Base-by-base conservation (phyloP, 2,888 invertebrate species). In the Chrysolina haemoptera region DNA sequence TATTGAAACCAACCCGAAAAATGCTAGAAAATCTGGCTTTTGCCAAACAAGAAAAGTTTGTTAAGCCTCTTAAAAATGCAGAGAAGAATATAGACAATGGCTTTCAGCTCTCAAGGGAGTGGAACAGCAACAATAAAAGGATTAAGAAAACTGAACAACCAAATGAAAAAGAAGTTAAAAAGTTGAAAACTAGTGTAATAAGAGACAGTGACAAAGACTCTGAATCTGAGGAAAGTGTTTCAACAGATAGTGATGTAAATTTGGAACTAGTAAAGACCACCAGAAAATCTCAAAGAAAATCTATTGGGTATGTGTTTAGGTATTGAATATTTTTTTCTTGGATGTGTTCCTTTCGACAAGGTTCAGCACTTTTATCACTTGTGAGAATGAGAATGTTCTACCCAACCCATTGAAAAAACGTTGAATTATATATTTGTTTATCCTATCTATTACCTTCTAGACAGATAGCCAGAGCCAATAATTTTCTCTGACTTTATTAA, bases 1-100 rank as follows among this genome's bases (percentile, higher is more conserved):
- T 92, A 70, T 90, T 93, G 68, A 93, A 93, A 84, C 92, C 93
- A 9, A 93, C 93, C 3, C 90, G 91, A 9, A 93, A 93, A 85
- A 90, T 93, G 62, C 86, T 93, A 27, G 93, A 92, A 22, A 93
- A 93, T 83, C 90, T 93, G 81, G 92, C 92, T 27, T 80, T 84
- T 62, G 85, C 85, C 18, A 85, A 84, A 76, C 79, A 80, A 46
- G 84, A 82, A 59, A 83, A 81, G 71, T 79, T 68, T 53, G 79
- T 79, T 18, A 70, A 69, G 72, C 68, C 59, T 55, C 20, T 41
- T 16, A 66, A 72, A 65, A 65, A 35, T 20, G 2, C 50, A 62
- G 74, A 69, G 5, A 71, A 74, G 63, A 65, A 43, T 65, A 79
- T 76, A 71, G 71, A 67, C 16, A 55, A 62, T 68, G 20, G 69